Evolutionary conservation across 2,888 invertebrate genomes (phyloP).

Genomic region (Belgica antarctica): DNA sequence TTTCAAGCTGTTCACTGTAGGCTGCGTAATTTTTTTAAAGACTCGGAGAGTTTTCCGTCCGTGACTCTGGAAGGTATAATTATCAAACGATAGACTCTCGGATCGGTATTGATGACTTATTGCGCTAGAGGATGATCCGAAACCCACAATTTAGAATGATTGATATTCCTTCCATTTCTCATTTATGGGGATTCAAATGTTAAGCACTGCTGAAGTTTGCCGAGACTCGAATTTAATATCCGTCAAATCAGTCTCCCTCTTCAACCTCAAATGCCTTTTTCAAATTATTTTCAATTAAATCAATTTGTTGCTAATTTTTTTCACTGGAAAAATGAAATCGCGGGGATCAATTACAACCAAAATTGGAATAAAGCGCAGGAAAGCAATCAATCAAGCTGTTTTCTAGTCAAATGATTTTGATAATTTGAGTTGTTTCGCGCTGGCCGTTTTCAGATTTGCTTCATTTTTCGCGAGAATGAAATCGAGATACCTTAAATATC

Average conservation of each 20-base stretch:
- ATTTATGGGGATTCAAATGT: conserved; percentile 34
- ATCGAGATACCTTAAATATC: not conserved
- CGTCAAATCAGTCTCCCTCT: conserved; percentile 4
- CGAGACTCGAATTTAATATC: conserved; percentile 4
- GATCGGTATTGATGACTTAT: conserved; percentile 39
- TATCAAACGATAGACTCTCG: not conserved
- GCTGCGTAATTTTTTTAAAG: conserved; percentile 1
- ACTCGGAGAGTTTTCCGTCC: not conserved
- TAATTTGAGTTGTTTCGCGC: no score
- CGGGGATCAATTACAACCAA: conserved; percentile 38
- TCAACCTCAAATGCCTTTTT: conserved; percentile 9
- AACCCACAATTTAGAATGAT: conserved; percentile 43
- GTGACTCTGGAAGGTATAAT: conserved; percentile 44
- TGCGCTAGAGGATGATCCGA: conserved; percentile 23
- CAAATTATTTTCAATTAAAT: conserved; percentile 33
- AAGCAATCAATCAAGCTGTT: conserved; percentile 38
- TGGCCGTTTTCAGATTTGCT: no score
- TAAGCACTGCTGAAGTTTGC: not conserved
- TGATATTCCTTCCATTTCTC: conserved; percentile 28
- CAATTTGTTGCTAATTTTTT: conserved; percentile 28
- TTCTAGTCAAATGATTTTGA: conserved; percentile 34
- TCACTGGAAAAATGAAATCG: conserved; percentile 34
- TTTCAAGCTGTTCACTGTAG: no score
- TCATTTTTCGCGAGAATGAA: conserved; percentile 14
- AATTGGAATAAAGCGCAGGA: conserved; percentile 2